Evolutionary conservation across 1,140 invertebrate genomes (phyloP).

Genomic region (Eriocheir sinensis): DNA sequence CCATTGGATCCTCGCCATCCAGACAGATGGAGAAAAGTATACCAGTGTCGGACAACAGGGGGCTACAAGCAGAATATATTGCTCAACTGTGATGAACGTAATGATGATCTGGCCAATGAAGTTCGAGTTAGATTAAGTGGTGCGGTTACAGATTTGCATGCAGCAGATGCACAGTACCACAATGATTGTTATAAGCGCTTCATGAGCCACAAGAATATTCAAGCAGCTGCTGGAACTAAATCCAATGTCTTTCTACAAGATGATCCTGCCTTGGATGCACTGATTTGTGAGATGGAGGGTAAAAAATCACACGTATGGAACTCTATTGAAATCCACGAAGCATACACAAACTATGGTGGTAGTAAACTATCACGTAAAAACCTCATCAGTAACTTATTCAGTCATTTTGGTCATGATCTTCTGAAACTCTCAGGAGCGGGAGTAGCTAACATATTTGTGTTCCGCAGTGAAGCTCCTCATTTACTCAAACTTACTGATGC

Average conservation of each 20-base stretch:
- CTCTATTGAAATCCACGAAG: constrained; percentile 44
- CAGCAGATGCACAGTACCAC: constrained; percentile 58
- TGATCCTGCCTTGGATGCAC: constrained; percentile 47
- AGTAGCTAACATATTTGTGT: constrained; percentile 59
- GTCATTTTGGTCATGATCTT: constrained; percentile 53
- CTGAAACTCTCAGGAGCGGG: constrained; percentile 46
- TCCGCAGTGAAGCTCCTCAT: constrained; percentile 56
- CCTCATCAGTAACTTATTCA: constrained; percentile 42
- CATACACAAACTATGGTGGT: constrained; percentile 37
- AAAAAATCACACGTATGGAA: constrained; percentile 33
- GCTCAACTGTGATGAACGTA: constrained; percentile 40
- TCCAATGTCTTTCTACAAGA: constrained; percentile 35
- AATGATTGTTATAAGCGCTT: constrained; percentile 44
- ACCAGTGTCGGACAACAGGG: constrained; percentile 52
- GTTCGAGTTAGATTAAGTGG: constrained; percentile 48
- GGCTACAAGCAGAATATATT: constrained; percentile 47
- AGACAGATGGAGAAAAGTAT: constrained; percentile 61
- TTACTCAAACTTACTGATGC: constrained; percentile 49
- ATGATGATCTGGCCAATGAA: neutral
- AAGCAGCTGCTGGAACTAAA: constrained; percentile 50
- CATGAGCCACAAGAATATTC: constrained; percentile 41
- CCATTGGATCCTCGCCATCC: constrained; percentile 58
- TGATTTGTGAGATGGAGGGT: neutral
- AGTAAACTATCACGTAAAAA: constrained; percentile 36
- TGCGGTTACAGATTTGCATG: constrained; percentile 43